Evolutionary conservation across 2,888 invertebrate genomes (phyloP), one percentile per base, ranked within the genome.

Genomic region (Sussaba pulchella): DNA sequence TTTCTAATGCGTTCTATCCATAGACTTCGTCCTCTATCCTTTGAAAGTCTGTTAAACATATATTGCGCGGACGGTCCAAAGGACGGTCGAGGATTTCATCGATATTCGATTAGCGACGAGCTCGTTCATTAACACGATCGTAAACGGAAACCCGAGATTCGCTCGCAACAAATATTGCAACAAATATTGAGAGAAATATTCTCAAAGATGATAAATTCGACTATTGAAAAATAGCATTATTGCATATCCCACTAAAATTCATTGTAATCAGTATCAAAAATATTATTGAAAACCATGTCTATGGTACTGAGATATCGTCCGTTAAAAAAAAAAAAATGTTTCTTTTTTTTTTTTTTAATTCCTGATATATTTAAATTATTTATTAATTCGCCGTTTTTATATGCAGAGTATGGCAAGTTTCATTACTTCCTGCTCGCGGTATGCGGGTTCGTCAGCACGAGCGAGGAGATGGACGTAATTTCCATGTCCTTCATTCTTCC

Each of bases 391-490:
- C 2, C 6, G 31, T 5, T 31, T 61, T 52, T 14, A 17, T 52
- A 39, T 70, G 14, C 92, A 96, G 96, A 96, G 90, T 96, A 96
- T 95, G 97, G 97, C 90, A 95, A 96, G 93, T 98, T 98, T 93
- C 98, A 98, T 93, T 97, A 97, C 93, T 94, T 97, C 90, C 94
- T 98, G 92, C 94, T 98, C 94, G 95, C 96, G 91, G 96, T 98
- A 92, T 98, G 98, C 94, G 98, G 98, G 87, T 96, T 98, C 93
- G 98, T 98, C 93, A 97, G 97, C 94, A 97, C 97, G 86, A 97
- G 97, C 93, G 98, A 98, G 94, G 98, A 98, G 94, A 97, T 98
- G 96, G 98, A 98, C 94, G 97, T 98, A 93, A 97, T 98, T 90
- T 97, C 97, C 88, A 97, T 98, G 96, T 98, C 98, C 86, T 98